These are phyloP conservation scores for Mycteria americana DNA, from an alignment of 2,797 vertebrate genomes.

Conservation along the genomic window DNA sequence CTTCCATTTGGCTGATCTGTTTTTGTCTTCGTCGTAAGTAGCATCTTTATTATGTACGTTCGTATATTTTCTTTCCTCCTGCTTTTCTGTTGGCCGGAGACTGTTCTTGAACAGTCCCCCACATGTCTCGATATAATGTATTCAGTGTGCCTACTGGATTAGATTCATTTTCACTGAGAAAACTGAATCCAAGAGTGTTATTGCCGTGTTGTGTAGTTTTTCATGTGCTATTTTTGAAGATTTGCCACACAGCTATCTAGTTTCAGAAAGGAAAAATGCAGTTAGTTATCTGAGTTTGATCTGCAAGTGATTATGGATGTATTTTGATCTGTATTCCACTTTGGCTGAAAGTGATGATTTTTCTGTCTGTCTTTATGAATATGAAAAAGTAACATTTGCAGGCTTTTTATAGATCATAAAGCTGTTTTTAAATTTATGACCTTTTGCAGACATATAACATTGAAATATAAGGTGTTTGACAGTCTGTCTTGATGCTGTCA, in stretches of 20 bases:
- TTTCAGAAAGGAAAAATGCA: neutral
- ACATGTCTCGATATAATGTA: neutral
- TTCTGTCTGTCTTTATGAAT: slow-evolving; percentile 3
- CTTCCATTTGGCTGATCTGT: slow-evolving; percentile 89
- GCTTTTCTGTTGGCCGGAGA: neutral
- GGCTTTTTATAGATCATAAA: slow-evolving; percentile 22
- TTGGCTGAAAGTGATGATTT: neutral
- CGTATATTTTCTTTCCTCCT: neutral
- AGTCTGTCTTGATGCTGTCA: neutral
- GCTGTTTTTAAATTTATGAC: slow-evolving; percentile 16
- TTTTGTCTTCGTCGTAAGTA: slow-evolving; percentile 93
- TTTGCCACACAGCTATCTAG: neutral
- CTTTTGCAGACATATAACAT: neutral
- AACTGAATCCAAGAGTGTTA: neutral
- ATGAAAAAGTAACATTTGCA: slow-evolving; percentile 13
- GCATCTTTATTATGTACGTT: neutral
- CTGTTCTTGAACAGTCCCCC: neutral
- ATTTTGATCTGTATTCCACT: neutral
- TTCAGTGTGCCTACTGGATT: neutral
- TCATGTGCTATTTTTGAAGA: neutral
- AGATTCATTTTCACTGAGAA: neutral
- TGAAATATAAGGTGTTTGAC: neutral
- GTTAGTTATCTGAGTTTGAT: neutral
- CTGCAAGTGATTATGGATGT: neutral
- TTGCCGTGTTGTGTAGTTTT: neutral